Base-by-base conservation (phyloP, 2,888 invertebrate genomes). In the Ferdinandea cuprea region DNA sequence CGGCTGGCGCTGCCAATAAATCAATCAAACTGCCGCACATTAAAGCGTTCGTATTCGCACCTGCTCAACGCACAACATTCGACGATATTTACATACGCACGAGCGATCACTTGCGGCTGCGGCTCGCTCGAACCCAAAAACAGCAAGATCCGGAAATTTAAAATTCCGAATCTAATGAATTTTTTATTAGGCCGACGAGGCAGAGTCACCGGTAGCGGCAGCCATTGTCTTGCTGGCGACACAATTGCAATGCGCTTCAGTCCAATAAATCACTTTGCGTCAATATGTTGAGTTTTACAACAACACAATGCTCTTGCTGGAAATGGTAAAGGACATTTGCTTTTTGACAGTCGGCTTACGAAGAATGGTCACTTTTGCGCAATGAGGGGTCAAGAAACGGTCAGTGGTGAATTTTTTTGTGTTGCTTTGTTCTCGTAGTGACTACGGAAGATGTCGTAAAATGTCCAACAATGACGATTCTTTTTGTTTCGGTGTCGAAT, bases 241-340 rank as follows among this genome's bases (percentile, higher is more conserved):
- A 72, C 54, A 77, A 73, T 68, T 73, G 72, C 68, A 73, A 37
- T 56, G 54, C 71, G 71, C 68, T 46, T 32, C 30, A 58, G 68
- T 58, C 83, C 83, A 83, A 83, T 83, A 83, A 83, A 83, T 83
- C 83, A 83, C 83, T 83, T 83, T 83, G 83, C 72, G 83, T 83
- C 83, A 83, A 83, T 83, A 83, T 68, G 63, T 65, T 58, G 30
- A 61, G 61, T 44, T n/a, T n/a, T n/a, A n/a, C n/a, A n/a, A n/a
- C n/a, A n/a, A n/a, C n/a, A 46, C 56, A 59, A 58, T 81, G 58
- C 65, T 35, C 63, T 37, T 72, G 25, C 21, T 44, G 13, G 3
- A 35, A 48, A 63, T 74, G 56, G 74, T 69, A 69, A 69, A 69
- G 74, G 80, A 74, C 68, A 63, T 30, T 68, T 80, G 72, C 68